Percentiles rank a stretch among this genome's conserved stretches.
These are phyloP conservation scores for Cassiopea xamachana DNA, from an alignment of 30 jellyfish, hydroid and myxozoan species.

Conservation along the genomic window DNA sequence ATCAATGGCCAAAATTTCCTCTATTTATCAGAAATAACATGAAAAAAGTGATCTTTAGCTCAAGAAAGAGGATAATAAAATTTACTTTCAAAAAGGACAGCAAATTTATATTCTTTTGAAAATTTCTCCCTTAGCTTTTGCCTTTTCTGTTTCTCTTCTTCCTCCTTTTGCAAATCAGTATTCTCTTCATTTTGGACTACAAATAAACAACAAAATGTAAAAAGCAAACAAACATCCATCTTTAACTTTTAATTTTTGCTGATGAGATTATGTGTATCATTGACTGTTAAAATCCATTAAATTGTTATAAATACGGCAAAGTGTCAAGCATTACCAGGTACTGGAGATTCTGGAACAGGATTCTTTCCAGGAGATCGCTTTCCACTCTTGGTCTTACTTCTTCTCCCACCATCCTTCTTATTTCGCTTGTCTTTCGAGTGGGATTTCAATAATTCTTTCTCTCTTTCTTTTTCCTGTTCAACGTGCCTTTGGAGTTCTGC, in stretches of 20 bases:
- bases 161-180: conserved; percentile 58
- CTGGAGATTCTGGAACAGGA: conserved; percentile 59
- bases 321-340: conserved; percentile 56
- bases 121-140: conserved; percentile 63
- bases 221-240: background rate
- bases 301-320: background rate
- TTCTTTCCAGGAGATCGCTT: conserved; percentile 61
- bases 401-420: conserved; percentile 69
- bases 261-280: too few species aligned
- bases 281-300: too few species aligned
- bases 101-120: conserved; percentile 75
- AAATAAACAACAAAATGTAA: background rate
- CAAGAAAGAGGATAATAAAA: too few species aligned
- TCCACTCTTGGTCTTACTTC: conserved; percentile 63
- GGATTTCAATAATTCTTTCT: conserved; percentile 61
- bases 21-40: too few species aligned
- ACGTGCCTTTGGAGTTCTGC: conserved; percentile 71
- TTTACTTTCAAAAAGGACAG: conserved; percentile 74
- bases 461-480: conserved; percentile 70
- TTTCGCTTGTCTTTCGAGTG: conserved; percentile 76
- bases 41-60: too few species aligned
- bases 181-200: conserved; percentile 57
- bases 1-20: too few species aligned
- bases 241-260: too few species aligned
- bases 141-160: conserved; percentile 78